Base-by-base conservation (phyloP, 2,113 vertebrate genomes). In the Cygnus buccinator region DNA sequence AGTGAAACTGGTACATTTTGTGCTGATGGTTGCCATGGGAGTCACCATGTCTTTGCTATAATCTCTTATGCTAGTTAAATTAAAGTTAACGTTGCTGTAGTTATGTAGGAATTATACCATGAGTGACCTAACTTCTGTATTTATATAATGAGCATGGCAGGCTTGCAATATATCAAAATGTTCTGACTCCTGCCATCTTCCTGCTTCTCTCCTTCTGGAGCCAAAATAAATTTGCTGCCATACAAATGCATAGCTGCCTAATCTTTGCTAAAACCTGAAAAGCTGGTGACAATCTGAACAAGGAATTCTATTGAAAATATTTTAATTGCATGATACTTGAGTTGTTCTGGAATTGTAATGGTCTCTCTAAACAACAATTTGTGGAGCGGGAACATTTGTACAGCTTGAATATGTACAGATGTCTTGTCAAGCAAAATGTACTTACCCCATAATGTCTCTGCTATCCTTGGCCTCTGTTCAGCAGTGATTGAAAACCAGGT, bases 21-120 rank as follows among this genome's bases (percentile, higher is more conserved):
- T 88, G 62, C 71, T 87, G 75, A 16, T 35, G 85, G 85, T 90
- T 95, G 70, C 87, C n/a, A 43, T 72, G 81, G 75, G 84, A 62
- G 78, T 91, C 37, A 9, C 76, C 13, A 2, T 43, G 71, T 43
- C 74, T 71, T 75, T 75, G 62, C 78, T 87, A 3, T 22, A 0
- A 0, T 14, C 58, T 94, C 18, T 83, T n/a, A 17, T 2, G 1
- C 20, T 48, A 44, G 25, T 3, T 72, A 75, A 31, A 25, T 72
- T 44, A 3, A n/a, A 67, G 21, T 59, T 71, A 11, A 37, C 72
- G 52, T 21, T 39, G 31, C 35, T 94, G 58, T 14, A 2, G 55
- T 59, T 50, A 7, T 16, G 58, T 61, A 57, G 77, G 37, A 84
- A 59, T 67, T 44, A 9, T 25, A 55, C 3, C 26, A 44, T 41